Evolutionary conservation across 2,113 vertebrate genomes (phyloP).

Genomic region (Tragelaphus strepsiceros): DNA sequence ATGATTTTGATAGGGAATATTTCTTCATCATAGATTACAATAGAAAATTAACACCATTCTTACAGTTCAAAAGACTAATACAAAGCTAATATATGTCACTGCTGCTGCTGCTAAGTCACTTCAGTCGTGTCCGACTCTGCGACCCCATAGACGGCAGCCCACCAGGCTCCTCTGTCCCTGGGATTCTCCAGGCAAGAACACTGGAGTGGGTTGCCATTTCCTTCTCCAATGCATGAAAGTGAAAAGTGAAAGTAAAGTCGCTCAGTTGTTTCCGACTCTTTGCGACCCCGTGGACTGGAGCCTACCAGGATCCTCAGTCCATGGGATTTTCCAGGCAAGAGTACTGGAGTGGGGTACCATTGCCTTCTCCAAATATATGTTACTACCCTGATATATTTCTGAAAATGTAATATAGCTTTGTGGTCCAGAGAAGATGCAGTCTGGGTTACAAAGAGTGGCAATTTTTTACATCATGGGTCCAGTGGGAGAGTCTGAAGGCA

Average conservation of each 20-base stretch:
- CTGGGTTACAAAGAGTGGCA: background rate
- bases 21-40: slow-evolving; percentile 31
- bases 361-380: background rate
- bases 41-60: slow-evolving; percentile 22
- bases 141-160: no score
- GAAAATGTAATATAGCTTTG: background rate
- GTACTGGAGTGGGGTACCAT: no score
- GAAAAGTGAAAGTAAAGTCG: no score
- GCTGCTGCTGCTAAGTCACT: no score
- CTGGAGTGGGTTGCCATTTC: no score
- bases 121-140: no score
- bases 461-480: background rate
- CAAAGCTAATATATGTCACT: background rate
- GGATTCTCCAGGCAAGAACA: no score
- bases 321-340: no score
- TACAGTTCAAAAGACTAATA: background rate
- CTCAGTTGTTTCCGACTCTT: fast-evolving
- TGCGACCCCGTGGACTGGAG: no score
- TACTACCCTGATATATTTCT: background rate
- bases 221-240: no score
- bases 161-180: no score
- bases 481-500: background rate
- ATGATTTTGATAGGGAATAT: background rate
- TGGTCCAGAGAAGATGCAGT: background rate
- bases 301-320: no score